A percentile compares a stretch with the other conserved stretches of the same genome.
Evolutionary conservation across 2,113 vertebrate species (phyloP).

Genomic region (Lucifuga dentata): DNA sequence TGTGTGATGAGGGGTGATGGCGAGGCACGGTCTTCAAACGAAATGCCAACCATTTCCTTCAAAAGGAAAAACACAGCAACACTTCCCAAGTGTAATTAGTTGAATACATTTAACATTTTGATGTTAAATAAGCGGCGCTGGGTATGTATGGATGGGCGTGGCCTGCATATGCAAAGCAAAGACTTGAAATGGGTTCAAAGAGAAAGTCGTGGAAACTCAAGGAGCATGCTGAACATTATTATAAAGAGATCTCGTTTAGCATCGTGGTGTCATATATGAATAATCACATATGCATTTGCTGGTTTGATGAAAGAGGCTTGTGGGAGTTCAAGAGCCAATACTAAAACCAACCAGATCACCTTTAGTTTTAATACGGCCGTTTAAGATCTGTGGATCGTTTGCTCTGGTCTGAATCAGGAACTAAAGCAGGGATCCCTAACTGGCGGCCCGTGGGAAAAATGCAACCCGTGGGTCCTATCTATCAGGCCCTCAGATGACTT

Average conservation of each 20-base stretch:
- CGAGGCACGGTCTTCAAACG: slow-evolving; percentile 62
- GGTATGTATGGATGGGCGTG: slow-evolving; percentile 38
- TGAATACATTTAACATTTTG: slow-evolving; percentile 72
- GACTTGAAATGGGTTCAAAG: slow-evolving; percentile 71
- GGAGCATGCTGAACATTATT: slow-evolving; percentile 8
- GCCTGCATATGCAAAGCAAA: slow-evolving; percentile 66
- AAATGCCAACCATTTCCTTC: slow-evolving; percentile 53
- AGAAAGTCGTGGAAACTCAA: slow-evolving; percentile 33
- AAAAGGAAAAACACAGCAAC: slow-evolving; percentile 58
- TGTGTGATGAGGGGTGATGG: slow-evolving; percentile 6
- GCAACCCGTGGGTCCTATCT: too few relatives aligned
- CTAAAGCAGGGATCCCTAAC: too few relatives aligned
- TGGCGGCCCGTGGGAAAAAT: too few relatives aligned
- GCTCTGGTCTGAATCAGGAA: too few relatives aligned
- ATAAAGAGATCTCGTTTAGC: slow-evolving; percentile 46
- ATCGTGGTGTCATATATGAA: slow-evolving; percentile 29
- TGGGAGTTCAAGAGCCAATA: background rate
- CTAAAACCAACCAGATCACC: too few relatives aligned
- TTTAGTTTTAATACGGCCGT: too few relatives aligned
- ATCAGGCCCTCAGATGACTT: too few relatives aligned
- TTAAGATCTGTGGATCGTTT: too few relatives aligned
- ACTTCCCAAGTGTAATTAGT: slow-evolving; percentile 55
- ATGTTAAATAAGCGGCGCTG: slow-evolving; percentile 56
- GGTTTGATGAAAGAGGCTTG: slow-evolving; percentile 12
- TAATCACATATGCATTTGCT: slow-evolving; percentile 19